Conservation (phyloP, 2,113 vertebrate genomes). For the Bufo gargarizans region DNA sequence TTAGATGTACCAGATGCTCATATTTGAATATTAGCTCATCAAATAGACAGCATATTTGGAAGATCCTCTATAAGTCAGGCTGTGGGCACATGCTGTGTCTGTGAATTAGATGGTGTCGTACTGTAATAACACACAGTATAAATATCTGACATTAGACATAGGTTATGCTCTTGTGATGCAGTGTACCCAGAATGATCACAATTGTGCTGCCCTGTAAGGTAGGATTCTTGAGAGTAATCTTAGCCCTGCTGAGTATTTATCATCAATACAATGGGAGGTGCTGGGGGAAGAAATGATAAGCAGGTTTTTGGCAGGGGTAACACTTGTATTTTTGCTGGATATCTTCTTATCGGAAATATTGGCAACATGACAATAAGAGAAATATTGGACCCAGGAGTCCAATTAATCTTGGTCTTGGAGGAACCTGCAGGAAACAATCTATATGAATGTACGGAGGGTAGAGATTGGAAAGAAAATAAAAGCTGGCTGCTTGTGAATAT, state of each 20-base stretch:
- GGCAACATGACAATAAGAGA: neutral
- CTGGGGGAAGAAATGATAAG: neutral
- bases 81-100: no score
- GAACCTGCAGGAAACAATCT: neutral
- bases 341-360: neutral
- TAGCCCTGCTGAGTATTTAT: neutral
- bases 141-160: neutral
- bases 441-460: neutral
- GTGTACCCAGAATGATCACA: neutral
- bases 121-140: neutral
- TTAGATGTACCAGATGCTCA: no score
- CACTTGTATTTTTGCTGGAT: neutral
- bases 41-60: no score
- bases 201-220: neutral
- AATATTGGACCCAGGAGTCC: neutral
- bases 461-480: neutral
- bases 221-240: neutral
- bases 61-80: no score
- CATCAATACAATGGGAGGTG: neutral
- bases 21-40: no score
- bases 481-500: neutral
- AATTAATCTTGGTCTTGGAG: neutral
- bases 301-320: conserved; percentile 3
- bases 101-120: no score
- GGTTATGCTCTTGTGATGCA: neutral